Base-by-base conservation (phyloP, 2,888 invertebrate species). In the Pharmacophagus antenor region DNA sequence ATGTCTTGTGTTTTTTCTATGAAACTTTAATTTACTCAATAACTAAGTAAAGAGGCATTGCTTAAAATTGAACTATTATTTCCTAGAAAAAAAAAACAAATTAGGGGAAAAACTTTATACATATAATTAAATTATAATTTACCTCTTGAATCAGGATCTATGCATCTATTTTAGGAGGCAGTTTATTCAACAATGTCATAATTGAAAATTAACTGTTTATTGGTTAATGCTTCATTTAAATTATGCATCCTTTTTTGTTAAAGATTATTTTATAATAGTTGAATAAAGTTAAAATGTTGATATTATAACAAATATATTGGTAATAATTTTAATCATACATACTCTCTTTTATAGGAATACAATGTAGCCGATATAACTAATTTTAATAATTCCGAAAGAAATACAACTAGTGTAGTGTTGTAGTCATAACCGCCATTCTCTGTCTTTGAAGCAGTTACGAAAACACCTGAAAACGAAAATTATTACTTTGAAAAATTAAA, bases 371-470 rank as follows among this genome's bases (percentile, higher is more conserved):
- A 97, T 25, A 94, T 91, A 0, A 96, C 66, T 56, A 98, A 89
- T 83, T 98, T 98, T 17, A 97, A 84, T 51, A 96, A 89, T 91
- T 98, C 98, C 6, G 97, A 97, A 62, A 97, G 81, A 63, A 98
- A 91, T 25, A 98, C 98, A 42, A 97, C 98, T 18, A 96, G 94
- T 1, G 96, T 94, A 27, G 96, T 96, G 74, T 97, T 97, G 78
- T 98, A 98, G 66, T 93, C 93, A 84, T 98, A 98, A 31, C 92
- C 92, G 73, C 95, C 95, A 78, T 95, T 93, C 53, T 93, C 91
- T 67, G 94, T 93, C 85, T 98, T 97, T 1, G 98, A 97, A 66
- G 96, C 96, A 51, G 97, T 98, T 17, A 98, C 95, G 73, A 98
- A 93, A 67, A 98, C 95, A 73, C 98, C 98, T 98, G 79, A 3